Evolutionary conservation across 2,888 invertebrate species (phyloP), one percentile per base, ranked within the genome.

Genomic region (Busseola fusca): DNA sequence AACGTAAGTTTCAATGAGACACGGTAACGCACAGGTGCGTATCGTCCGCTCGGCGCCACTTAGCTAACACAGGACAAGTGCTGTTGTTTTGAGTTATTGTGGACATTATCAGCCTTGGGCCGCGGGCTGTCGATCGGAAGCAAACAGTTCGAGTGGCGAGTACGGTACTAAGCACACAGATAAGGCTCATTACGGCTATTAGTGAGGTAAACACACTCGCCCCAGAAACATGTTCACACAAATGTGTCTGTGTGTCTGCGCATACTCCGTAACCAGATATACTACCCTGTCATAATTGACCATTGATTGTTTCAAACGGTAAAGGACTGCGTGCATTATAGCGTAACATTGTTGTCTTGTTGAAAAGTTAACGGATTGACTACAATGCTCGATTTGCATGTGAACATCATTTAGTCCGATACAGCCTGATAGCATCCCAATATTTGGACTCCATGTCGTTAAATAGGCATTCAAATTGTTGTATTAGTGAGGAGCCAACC

Each of bases 141-240:
- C 91, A 93, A 93, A 93, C 90, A 93, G 86, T 87, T 88, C 84
- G 88, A 91, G 90, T 90, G 91, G 90, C 89, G 83, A 82, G 84
- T 82, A 74, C 75, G 80, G 83, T 69, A 87, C 87, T 91, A 85
- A 90, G 84, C 88, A 92, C 87, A 93, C 92, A 93, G 92, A 93
- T 93, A 93, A 92, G 88, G 86, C 91, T 92, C 93, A 94, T 94
- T 94, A 94, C 87, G 88, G 93, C 93, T 94, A 95, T 95, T 95
- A 95, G 91, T 87, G 89, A 89, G 87, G 91, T 89, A 94, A 94
- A 95, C 91, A 95, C 88, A 88, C 89, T 85, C 89, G 92, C 86
- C 93, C 93, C 89, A 91, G 91, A 91, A 93, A 90, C 84, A 82
- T 85, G 84, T 89, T 88, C 87, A 90, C 88, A 87, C 84, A 86